phyloP scores from a whole-genome alignment of 2,888 invertebrate genomes.

The Scrobipalpa atriplicella region DNA sequence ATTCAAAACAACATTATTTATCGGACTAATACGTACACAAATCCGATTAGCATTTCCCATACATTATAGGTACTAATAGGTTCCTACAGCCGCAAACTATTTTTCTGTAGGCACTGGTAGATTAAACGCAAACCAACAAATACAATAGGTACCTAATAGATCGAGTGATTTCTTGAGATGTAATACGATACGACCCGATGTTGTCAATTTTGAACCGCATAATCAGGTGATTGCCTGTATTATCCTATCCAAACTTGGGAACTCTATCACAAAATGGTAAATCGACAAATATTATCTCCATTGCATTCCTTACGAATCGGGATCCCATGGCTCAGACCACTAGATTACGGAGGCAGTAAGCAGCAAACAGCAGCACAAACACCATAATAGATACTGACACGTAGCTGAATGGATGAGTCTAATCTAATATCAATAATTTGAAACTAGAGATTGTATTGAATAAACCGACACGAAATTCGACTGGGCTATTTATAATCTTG shows the following conservation, averaged over 20 bases:
- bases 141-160: too few species aligned
- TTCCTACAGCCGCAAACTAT: conserved; percentile 30
- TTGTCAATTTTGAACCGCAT: too few species aligned
- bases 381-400: conserved; percentile 41
- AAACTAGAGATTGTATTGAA: neutral
- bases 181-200: too few species aligned
- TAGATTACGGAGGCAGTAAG: neutral
- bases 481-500: neutral
- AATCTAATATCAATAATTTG: conserved; percentile 25
- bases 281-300: too few species aligned
- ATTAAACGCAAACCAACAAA: conserved; percentile 29
- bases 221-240: too few species aligned
- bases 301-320: too few species aligned
- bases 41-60: conserved; percentile 45
- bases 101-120: too few species aligned
- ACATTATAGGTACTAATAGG: conserved; percentile 34
- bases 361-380: conserved; percentile 42
- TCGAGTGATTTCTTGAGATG: too few species aligned
- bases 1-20: conserved; percentile 46
- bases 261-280: too few species aligned
- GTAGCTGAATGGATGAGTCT: conserved; percentile 38
- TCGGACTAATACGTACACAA: conserved; percentile 43
- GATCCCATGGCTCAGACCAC: neutral
- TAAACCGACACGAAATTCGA: neutral
- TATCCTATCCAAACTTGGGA: too few species aligned